These are phyloP conservation scores for Melanogrammus aeglefinus DNA, from an alignment of 2,797 vertebrate species.

Conservation along the genomic window DNA sequence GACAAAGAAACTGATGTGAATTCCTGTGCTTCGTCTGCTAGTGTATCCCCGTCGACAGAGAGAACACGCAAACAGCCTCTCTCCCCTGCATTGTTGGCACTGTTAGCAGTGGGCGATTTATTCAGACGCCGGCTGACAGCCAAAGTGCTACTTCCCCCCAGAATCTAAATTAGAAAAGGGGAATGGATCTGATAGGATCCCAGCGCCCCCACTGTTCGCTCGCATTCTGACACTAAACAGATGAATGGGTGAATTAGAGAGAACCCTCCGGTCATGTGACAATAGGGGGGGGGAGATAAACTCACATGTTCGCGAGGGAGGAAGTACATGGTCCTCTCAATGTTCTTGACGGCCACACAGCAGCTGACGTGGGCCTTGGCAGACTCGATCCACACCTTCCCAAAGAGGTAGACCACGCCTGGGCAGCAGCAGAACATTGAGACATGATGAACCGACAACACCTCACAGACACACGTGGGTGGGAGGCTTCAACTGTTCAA, in stretches of 20 bases:
- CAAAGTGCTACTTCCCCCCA: constrained; percentile 6
- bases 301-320: constrained; percentile 89
- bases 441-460: not conserved
- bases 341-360: constrained; percentile 92
- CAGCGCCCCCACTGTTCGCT: not conserved
- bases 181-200: constrained; percentile 5
- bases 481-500: too few relatives aligned
- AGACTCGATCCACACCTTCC: constrained; percentile 95
- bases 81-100: not conserved
- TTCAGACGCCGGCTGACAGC: not conserved
- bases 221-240: not conserved
- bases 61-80: not conserved
- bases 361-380: constrained; percentile 88
- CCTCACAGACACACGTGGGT: not conserved
- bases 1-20: not conserved
- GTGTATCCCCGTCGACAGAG: not conserved
- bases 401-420: constrained; percentile 96
- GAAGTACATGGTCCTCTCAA: constrained; percentile 90
- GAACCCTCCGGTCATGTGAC: not conserved
- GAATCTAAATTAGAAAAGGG: constrained; percentile 2
- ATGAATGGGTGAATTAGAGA: not conserved
- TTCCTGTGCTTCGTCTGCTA: not conserved
- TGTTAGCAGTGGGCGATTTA: constrained; percentile 3
- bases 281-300: not conserved
- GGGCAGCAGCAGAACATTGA: not conserved